These are phyloP conservation scores for Drosophila melanogaster DNA, from an alignment of 1,140 invertebrate species.

Conservation along the genomic window DNA sequence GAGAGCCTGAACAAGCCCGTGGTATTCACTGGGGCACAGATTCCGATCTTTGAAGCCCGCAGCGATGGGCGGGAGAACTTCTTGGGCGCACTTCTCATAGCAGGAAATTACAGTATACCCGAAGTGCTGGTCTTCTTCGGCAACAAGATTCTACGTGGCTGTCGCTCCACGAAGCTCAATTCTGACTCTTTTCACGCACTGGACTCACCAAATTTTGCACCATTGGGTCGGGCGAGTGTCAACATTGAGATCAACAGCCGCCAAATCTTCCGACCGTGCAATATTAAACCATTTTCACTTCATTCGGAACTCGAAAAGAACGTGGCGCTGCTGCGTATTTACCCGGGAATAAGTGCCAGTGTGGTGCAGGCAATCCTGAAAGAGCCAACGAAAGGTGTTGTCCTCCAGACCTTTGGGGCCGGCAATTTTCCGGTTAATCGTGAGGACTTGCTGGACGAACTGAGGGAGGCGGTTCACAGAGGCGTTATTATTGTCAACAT, in stretches of 20 bases:
- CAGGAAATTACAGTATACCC: constrained; percentile 94
- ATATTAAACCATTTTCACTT: constrained; percentile 90
- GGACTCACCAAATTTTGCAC: constrained; percentile 92
- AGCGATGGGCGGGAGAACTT: constrained; percentile 97
- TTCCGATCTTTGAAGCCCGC: constrained; percentile 95
- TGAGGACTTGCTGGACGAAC: constrained; percentile 90
- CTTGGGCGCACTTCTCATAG: constrained; percentile 93
- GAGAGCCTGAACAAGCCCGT: constrained; percentile 97
- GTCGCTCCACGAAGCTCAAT: constrained; percentile 92
- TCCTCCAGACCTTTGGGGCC: constrained; percentile 95
- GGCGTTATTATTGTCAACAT: constrained; percentile 96
- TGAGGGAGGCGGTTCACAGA: constrained; percentile 89
- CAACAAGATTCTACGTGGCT: constrained; percentile 94
- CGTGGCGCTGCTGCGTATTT: constrained; percentile 93
- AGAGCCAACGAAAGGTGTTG: constrained; percentile 93
- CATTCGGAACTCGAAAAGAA: constrained; percentile 91
- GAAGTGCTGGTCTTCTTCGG: constrained; percentile 97
- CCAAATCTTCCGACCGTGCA: constrained; percentile 89
- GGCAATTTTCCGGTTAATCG: constrained; percentile 95
- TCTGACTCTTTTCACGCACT: constrained; percentile 94
- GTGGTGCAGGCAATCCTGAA: constrained; percentile 92
- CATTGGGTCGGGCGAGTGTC: constrained; percentile 92
- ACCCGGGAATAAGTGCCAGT: constrained; percentile 94
- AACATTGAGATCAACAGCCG: constrained; percentile 91
- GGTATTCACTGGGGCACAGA: constrained; percentile 94